A percentile compares a stretch with the other conserved stretches of the same genome.
phyloP scores from a whole-genome alignment of 2,797 vertebrate species.

The Sylvia borin region DNA sequence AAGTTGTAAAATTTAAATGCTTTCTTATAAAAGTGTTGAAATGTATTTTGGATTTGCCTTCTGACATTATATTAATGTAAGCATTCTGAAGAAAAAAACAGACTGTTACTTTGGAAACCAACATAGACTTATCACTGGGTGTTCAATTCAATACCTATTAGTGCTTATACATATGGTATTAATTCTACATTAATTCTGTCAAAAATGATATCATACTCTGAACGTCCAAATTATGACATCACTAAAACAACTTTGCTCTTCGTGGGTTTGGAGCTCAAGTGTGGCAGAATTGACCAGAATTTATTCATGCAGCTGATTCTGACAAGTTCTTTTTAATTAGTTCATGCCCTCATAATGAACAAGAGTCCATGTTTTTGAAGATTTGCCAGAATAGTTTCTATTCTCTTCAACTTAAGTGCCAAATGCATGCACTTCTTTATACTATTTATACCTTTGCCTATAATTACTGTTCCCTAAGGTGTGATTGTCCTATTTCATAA shows the following conservation, averaged over 20 bases:
- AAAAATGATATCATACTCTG: conserved; percentile 81
- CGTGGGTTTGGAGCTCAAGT: conserved; percentile 61
- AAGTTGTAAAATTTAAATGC: conserved; percentile 11
- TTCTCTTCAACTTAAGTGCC: conserved; percentile 81
- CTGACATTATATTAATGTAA: conserved; percentile 56
- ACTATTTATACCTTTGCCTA: conserved; percentile 87
- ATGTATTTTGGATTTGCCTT: conserved; percentile 46
- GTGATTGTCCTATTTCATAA: conserved; percentile 88
- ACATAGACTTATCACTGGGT: conserved; percentile 68
- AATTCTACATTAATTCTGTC: conserved; percentile 84
- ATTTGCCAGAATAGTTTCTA: conserved; percentile 78
- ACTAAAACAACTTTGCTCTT: conserved; percentile 82
- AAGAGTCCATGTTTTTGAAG: conserved; percentile 76
- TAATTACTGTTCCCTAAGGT: conserved; percentile 88
- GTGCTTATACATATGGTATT: conserved; percentile 82
- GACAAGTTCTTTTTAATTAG: conserved; percentile 82
- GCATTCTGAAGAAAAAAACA: conserved; percentile 48
- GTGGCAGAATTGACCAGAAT: conserved; percentile 76
- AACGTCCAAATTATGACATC: conserved; percentile 83
- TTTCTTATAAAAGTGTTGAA: conserved; percentile 54
- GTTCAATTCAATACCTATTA: conserved; percentile 79
- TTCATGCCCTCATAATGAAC: conserved; percentile 78
- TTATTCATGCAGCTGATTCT: conserved; percentile 76
- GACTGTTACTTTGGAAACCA: conserved; percentile 70
- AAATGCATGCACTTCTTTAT: conserved; percentile 78